A percentile compares a stretch with the other conserved stretches of the same genome.
These are phyloP conservation scores for Harpegnathos saltator DNA, from an alignment of 1,140 invertebrate genomes.

Conservation along the genomic window DNA sequence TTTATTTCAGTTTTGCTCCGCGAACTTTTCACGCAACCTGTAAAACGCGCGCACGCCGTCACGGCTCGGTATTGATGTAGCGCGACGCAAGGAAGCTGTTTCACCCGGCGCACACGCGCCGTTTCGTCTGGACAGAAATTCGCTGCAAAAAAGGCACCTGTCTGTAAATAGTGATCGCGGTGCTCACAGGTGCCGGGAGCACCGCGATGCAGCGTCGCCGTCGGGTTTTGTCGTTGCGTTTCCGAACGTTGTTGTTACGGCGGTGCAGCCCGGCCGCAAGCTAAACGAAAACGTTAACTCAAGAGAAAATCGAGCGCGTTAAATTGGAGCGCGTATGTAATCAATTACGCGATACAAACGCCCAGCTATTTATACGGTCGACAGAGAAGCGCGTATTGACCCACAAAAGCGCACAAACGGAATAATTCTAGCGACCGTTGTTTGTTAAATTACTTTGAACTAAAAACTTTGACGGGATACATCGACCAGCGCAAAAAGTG, in stretches of 20 bases:
- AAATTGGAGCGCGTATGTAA: neutral
- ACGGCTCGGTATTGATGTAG: neutral
- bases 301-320: slow-evolving; percentile 52
- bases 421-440: slow-evolving; percentile 8
- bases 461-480: neutral
- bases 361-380: neutral
- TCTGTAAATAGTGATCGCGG: slow-evolving; percentile 3
- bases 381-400: slow-evolving; percentile 3
- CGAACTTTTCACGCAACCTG: too few relatives aligned
- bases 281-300: slow-evolving; percentile 48
- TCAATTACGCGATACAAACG: slow-evolving; percentile 42
- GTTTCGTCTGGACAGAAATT: neutral
- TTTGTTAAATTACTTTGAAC: slow-evolving; percentile 30
- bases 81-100: neutral
- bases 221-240: slow-evolving; percentile 20
- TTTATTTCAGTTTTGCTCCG: too few relatives aligned
- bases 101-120: neutral
- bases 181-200: neutral
- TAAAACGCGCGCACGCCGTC: too few relatives aligned
- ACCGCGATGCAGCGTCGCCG: slow-evolving; percentile 5
- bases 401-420: too few relatives aligned
- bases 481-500: neutral
- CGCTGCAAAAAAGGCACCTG: neutral
- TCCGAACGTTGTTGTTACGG: slow-evolving; percentile 33
- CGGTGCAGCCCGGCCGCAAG: slow-evolving; percentile 15